Percentiles rank a stretch among this genome's conserved stretches.
phyloP scores from a whole-genome alignment of 2,113 vertebrate genomes.

The Miniopterus natalensis region DNA sequence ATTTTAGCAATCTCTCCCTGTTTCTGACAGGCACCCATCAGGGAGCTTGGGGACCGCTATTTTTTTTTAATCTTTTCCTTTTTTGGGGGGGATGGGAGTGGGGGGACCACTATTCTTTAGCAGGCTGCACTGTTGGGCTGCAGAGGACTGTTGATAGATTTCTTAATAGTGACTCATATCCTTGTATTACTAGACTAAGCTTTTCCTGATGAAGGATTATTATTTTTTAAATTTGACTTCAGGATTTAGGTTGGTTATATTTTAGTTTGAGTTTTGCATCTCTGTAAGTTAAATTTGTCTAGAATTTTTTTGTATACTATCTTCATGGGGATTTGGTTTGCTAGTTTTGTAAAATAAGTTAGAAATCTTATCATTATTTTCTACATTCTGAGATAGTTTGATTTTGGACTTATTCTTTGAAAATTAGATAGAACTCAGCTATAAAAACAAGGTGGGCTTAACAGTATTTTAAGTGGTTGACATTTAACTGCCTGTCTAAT shows the following conservation, averaged over 20 bases:
- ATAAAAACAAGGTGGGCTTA: neutral
- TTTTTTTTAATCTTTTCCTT: neutral
- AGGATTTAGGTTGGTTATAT: neutral
- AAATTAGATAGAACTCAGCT: neutral
- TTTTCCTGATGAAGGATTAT: neutral
- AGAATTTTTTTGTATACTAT: neutral
- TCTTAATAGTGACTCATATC: neutral
- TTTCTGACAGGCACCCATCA: neutral
- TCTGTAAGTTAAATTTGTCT: neutral
- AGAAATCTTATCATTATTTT: neutral
- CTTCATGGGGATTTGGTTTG: neutral
- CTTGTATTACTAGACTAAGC: neutral
- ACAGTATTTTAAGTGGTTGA: neutral
- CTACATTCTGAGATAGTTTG: neutral
- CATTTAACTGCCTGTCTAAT: neutral
- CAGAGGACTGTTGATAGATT: neutral
- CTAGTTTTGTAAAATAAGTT: slow-evolving; percentile 27
- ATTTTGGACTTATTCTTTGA: neutral
- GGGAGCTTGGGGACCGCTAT: neutral
- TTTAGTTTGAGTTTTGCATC: neutral
- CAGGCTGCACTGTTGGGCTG: neutral
- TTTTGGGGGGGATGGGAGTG: neutral
- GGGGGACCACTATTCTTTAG: neutral
- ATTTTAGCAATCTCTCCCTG: neutral
- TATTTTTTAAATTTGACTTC: slow-evolving; percentile 14